Percentiles rank a stretch among this genome's conserved stretches.
Conservation (phyloP, 1,140 invertebrate species). For the Cyrtorhinus lividipennis region DNA sequence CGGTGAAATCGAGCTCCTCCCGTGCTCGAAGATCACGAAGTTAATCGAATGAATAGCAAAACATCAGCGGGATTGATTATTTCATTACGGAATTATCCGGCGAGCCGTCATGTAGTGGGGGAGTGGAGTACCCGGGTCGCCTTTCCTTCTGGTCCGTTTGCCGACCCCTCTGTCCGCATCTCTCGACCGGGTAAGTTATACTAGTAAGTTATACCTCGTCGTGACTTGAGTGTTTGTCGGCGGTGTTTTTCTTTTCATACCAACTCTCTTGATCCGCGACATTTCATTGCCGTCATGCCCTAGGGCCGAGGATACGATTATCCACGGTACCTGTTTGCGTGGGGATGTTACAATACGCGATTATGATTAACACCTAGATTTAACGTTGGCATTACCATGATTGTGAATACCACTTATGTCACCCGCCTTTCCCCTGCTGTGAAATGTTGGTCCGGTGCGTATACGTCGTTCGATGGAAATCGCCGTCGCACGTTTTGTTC, state of each 20-base stretch:
- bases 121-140: no score
- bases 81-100: background rate
- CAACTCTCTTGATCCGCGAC: background rate
- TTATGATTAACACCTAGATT: background rate
- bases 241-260: background rate
- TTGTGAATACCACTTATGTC: background rate
- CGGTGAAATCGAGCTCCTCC: background rate
- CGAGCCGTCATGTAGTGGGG: background rate
- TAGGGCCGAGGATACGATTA: background rate
- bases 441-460: background rate
- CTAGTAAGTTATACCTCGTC: background rate
- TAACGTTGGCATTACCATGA: background rate
- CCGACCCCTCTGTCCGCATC: background rate
- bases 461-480: background rate
- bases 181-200: background rate
- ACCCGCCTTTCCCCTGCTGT: background rate
- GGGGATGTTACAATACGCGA: background rate
- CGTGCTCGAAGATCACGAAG: background rate
- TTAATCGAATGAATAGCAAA: background rate
- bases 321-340: background rate
- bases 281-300: background rate
- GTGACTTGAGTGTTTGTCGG: background rate
- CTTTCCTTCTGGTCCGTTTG: background rate
- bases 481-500: background rate
- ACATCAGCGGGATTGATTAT: background rate